These are phyloP conservation scores for Odontamblyopus rebecca DNA, from an alignment of 2,797 vertebrate genomes.

Conservation along the genomic window DNA sequence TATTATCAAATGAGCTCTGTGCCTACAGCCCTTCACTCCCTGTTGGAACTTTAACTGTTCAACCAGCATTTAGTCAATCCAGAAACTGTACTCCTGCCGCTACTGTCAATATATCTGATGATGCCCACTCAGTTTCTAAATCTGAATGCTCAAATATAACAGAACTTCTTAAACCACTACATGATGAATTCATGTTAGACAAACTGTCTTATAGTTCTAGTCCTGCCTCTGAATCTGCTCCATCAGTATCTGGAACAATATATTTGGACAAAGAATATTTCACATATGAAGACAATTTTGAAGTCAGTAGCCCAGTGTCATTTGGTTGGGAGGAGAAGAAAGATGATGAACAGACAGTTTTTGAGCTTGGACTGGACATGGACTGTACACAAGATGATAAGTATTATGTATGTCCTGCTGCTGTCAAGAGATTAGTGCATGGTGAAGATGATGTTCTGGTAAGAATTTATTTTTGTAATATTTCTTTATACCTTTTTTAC, in stretches of 20 bases:
- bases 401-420: slow-evolving; percentile 61
- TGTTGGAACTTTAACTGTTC: slow-evolving; percentile 1
- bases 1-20: slow-evolving; percentile 1
- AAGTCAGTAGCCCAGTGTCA: slow-evolving; percentile 37
- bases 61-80: slow-evolving; percentile 8
- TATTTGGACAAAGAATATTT: slow-evolving; percentile 12
- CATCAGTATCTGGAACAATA: slow-evolving; percentile 13
- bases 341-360: slow-evolving; percentile 30
- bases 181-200: slow-evolving; percentile 9
- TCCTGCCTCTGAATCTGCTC: slow-evolving; percentile 16
- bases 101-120: neutral
- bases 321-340: slow-evolving; percentile 40
- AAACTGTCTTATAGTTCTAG: slow-evolving; percentile 1
- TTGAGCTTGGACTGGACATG: slow-evolving; percentile 7
- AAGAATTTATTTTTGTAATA: slow-evolving; percentile 24
- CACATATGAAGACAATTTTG: neutral
- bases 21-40: neutral
- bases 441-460: slow-evolving; percentile 55
- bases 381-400: slow-evolving; percentile 42
- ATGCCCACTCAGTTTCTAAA: neutral
- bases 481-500: neutral
- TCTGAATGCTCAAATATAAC: slow-evolving; percentile 11
- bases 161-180: neutral
- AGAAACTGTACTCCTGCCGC: slow-evolving; percentile 3
- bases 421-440: slow-evolving; percentile 57